These are phyloP conservation scores for Halictus ligatus DNA, from an alignment of 2,888 invertebrate genomes.

Conservation along the genomic window DNA sequence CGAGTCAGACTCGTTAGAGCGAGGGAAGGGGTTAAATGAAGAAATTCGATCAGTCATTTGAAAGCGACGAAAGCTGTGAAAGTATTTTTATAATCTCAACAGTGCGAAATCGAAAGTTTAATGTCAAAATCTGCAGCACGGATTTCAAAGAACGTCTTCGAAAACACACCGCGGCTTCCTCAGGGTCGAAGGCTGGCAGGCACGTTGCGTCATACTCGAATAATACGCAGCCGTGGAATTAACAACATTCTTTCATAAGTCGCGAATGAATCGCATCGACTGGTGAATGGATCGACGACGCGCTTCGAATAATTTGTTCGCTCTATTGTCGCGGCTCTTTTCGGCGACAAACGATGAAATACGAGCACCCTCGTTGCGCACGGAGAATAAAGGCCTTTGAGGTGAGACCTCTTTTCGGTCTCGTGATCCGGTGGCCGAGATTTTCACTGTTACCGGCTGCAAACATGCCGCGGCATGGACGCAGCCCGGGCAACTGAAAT, in stretches of 20 bases:
- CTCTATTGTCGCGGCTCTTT: constrained; percentile 13
- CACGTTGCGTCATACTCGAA: background rate
- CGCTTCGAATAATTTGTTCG: constrained; percentile 60
- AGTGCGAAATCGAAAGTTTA: too few relatives aligned
- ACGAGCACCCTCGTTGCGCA: constrained; percentile 13
- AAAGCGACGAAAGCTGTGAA: too few relatives aligned
- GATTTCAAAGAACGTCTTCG: too few relatives aligned
- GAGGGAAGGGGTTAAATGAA: too few relatives aligned
- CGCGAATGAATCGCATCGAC: constrained; percentile 61
- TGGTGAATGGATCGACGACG: constrained; percentile 54
- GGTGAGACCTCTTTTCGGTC: constrained; percentile 4
- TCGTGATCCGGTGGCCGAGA: background rate
- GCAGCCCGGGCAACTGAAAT: background rate
- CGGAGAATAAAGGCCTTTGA: constrained; percentile 33
- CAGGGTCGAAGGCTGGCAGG: background rate
- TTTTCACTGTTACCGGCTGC: background rate
- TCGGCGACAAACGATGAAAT: constrained; percentile 30
- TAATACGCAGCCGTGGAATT: background rate
- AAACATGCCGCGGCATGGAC: background rate
- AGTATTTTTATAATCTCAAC: too few relatives aligned
- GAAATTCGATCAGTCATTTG: too few relatives aligned
- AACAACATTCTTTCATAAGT: constrained; percentile 48
- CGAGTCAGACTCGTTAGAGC: too few relatives aligned
- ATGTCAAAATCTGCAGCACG: too few relatives aligned
- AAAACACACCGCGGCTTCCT: too few relatives aligned